Conservation (phyloP, 2,888 invertebrate genomes). For the Tenthredo notha region DNA sequence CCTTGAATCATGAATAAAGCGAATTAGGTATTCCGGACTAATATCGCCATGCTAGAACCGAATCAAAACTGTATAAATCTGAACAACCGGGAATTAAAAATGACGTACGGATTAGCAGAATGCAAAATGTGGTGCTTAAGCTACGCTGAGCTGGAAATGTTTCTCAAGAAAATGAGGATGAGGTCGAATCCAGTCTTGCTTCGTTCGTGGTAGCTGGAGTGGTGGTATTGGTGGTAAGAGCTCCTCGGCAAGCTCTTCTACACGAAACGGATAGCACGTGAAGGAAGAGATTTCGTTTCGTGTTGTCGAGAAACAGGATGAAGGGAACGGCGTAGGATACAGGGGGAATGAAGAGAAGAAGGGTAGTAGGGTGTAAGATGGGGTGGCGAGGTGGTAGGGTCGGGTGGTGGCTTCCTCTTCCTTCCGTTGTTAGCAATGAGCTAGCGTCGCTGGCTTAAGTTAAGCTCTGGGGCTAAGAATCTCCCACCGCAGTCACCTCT, state of each 20-base stretch:
- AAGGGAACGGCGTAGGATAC: conserved; percentile 33
- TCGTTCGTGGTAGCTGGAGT: background rate
- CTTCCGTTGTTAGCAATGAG: conserved; percentile 53
- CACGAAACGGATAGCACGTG: conserved; percentile 45
- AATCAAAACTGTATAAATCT: conserved; percentile 4
- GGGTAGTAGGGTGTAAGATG: conserved; percentile 29
- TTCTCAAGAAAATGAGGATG: conserved; percentile 34
- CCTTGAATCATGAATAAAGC: background rate
- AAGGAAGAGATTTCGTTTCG: conserved; percentile 51
- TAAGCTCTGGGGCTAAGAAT: conserved; percentile 51
- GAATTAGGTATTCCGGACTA: background rate
- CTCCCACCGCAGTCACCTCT: conserved; percentile 49
- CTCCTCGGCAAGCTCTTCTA: conserved; percentile 33
- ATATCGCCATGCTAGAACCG: background rate
- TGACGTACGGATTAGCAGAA: conserved; percentile 63
- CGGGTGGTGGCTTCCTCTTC: conserved; percentile 42
- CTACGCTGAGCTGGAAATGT: conserved; percentile 8
- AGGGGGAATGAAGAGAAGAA: background rate
- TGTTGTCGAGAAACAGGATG: conserved; percentile 47
- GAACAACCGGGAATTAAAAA: conserved; percentile 54
- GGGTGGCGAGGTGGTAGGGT: conserved; percentile 32
- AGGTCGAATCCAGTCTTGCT: background rate
- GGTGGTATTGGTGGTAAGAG: conserved; percentile 21
- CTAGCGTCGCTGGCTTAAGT: conserved; percentile 52
- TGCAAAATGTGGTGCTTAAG: conserved; percentile 58